Base-by-base conservation (phyloP, 2,888 invertebrate genomes). In the Frankliniella intonsa region DNA sequence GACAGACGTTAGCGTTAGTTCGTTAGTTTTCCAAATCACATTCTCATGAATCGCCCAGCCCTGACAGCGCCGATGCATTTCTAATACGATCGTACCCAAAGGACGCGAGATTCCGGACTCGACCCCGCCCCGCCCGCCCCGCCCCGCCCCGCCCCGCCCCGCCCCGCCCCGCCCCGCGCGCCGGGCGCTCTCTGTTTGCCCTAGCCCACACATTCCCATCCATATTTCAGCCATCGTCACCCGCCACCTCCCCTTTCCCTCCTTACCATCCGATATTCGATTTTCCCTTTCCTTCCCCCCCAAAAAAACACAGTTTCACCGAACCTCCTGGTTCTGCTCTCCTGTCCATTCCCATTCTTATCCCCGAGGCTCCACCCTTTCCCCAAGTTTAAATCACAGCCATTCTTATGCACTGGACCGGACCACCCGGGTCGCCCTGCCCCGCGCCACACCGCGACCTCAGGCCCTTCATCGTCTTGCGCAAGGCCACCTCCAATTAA, bases 11-110 rank as follows among this genome's bases (percentile, higher is more conserved):
- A 38, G 38, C 38, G 38, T 5, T 38, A 76, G 22, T 76, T 76
- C 69, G 69, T 76, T 76, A 76, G 69, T 76, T 76, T 76, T 76
- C 69, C 69, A 76, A 76, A 76, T 76, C 22, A 76, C 22, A 38
- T 38, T 38, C 38, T 76, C 69, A 76, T 76, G 69, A 76, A 76
- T 76, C 25, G 22, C 22, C 69, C 69, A 5, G 14, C 55, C 69
- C 25, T 76, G 69, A 76, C 69, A 25, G 22, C 38, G 69, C 25
- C 69, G 69, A 76, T 76, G 69, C 69, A 76, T 76, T 76, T 76
- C 25, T 76, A 76, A 76, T 76, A 76, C 22, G 12, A 76, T 25
- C 22, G 69, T 38, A 38, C 5, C 5, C n/a, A n/a, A n/a, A n/a
- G n/a, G n/a, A n/a, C n/a, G n/a, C n/a, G n/a, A 19, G 55, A 55